Evolutionary conservation across 2,113 vertebrate genomes (phyloP), one percentile per base, ranked within the genome.

Genomic region (Peromyscus polionotus): DNA sequence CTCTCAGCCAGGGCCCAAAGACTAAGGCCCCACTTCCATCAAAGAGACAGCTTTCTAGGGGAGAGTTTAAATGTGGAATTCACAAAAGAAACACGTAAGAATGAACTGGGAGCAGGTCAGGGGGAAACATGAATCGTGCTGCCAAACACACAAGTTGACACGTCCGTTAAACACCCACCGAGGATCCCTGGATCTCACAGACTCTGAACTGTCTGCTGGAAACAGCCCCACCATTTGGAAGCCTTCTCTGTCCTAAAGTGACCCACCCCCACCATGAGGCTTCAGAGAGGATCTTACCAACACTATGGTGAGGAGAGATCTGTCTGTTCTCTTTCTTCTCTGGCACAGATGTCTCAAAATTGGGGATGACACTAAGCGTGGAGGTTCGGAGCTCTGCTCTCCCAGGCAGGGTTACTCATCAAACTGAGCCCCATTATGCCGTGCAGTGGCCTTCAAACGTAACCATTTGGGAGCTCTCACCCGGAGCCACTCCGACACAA

Each of bases 281-380:
- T 75, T 33, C 88, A 75, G 51, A 16, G 20, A 19, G 19, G n/a
- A 31, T 42, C 81, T 31, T 42, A 42, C n/a, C 17, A 26, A 61
- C 39, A 63, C 5, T 4, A 1, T 17, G 12, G 51, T 14, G 24
- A 80, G 28, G 22, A 77, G 59, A 19, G 26, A 17, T 6, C 73
- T 36, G n/a, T 42, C 31, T 84, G 57, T 39, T 39, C 36, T 79
- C 31, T n/a, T 28, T 42, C n/a, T 16, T 73, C n/a, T 68, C 3
- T 28, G 3, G 45, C 14, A 57, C 1, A 63, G 65, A 22, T 4
- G 16, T 68, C 70, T 76, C 59, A 33, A 26, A 54, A 31, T 6
- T 1, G 0, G 17, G 12, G 24, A 33, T 2, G 31, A 45, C 72
- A 61, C 9, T 1, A 0, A 28, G 2, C 1, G 3, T 3, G 19